Conservation (phyloP, 2,888 invertebrate species). For the Drosophila pseudotalamancana region DNA sequence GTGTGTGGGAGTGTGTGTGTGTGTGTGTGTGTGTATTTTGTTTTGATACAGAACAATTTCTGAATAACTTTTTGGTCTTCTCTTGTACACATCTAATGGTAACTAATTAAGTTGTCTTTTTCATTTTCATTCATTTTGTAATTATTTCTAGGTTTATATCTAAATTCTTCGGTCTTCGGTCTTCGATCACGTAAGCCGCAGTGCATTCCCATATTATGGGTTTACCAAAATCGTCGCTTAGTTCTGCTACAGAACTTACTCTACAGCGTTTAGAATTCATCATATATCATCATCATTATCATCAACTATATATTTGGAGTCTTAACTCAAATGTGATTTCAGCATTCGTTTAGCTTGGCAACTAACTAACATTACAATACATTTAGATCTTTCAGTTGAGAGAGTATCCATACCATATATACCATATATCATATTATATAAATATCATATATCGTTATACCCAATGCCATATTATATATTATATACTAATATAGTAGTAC, state of each 20-base stretch:
- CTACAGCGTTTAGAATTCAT: constrained; percentile 51
- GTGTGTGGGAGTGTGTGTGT: constrained; percentile 5
- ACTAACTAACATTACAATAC: constrained; percentile 62
- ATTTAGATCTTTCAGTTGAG: constrained; percentile 54
- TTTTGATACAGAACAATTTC: constrained; percentile 59
- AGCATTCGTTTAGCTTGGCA: constrained; percentile 64
- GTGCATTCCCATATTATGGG: constrained; percentile 75
- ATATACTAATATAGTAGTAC: constrained; percentile 66
- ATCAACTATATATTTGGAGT: constrained; percentile 18
- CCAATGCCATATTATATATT: constrained; percentile 31
- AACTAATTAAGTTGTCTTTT: constrained; percentile 49
- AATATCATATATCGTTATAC: constrained; percentile 40
- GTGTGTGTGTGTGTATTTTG: constrained; percentile 9
- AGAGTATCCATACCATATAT: constrained; percentile 35
- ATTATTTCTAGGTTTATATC: constrained; percentile 47
- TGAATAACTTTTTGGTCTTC: constrained; percentile 72
- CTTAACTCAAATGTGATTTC: constrained; percentile 36
- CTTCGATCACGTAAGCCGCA: constrained; percentile 60
- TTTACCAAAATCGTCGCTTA: constrained; percentile 50
- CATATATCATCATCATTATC: constrained; percentile 34
- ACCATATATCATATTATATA: constrained; percentile 24
- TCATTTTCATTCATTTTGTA: too few species aligned
- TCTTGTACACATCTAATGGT: constrained; percentile 72
- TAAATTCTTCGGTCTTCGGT: constrained; percentile 63
- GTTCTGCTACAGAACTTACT: constrained; percentile 74